These are phyloP conservation scores for Drymodes brunneopygia DNA, from an alignment of 2,113 vertebrate species.

Conservation along the genomic window DNA sequence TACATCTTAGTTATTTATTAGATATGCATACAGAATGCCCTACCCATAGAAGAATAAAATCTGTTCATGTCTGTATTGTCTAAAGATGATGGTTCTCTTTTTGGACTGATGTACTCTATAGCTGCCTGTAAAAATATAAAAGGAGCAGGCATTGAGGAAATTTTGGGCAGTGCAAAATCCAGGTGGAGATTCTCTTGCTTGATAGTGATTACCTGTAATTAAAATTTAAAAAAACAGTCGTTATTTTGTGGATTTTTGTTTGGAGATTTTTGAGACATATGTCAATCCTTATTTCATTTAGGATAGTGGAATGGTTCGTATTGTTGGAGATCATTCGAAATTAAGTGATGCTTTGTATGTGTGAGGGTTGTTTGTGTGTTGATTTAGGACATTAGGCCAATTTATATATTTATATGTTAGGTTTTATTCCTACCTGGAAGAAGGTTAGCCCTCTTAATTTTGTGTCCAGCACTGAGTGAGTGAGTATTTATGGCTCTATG, in stretches of 20 bases:
- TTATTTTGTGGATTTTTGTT: background rate
- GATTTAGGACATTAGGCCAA: background rate
- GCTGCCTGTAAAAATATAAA: background rate
- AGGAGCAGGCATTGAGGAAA: background rate
- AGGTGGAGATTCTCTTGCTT: background rate
- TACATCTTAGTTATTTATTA: background rate
- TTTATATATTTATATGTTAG: background rate
- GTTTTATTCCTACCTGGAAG: background rate
- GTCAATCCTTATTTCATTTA: background rate
- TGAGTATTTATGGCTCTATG: background rate
- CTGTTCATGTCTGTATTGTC: background rate
- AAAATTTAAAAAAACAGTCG: background rate
- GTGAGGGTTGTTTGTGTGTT: background rate
- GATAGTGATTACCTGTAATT: background rate
- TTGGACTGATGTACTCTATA: background rate
- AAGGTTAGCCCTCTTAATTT: background rate
- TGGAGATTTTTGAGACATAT: background rate
- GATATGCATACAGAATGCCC: background rate
- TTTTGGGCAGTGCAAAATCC: background rate
- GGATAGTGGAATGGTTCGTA: background rate
- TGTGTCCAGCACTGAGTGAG: background rate
- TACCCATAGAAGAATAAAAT: background rate
- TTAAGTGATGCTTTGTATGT: background rate
- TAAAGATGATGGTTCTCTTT: background rate
- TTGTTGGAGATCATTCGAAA: background rate